These are phyloP conservation scores for Sebastes vulpes DNA, from an alignment of 2,797 vertebrate species.

Conservation along the genomic window DNA sequence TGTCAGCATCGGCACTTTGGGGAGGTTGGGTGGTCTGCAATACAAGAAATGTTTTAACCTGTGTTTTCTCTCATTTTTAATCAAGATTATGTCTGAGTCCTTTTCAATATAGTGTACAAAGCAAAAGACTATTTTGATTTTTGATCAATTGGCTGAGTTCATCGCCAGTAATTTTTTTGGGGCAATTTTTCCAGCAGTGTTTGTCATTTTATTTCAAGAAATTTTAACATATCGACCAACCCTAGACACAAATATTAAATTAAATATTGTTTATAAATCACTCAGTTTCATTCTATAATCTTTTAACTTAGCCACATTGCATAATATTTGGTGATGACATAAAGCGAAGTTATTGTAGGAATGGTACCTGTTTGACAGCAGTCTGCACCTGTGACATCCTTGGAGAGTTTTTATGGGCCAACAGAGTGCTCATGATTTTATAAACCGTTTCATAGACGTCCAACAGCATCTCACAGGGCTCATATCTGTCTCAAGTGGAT, in stretches of 20 bases:
- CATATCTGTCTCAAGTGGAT: slow-evolving; percentile 74
- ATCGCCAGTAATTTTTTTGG: too few relatives aligned
- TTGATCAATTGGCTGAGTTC: too few relatives aligned
- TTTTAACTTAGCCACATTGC: background rate
- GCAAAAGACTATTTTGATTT: background rate
- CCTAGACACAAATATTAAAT: background rate
- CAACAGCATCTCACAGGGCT: slow-evolving; percentile 85
- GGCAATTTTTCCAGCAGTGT: too few relatives aligned
- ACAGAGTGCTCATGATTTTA: slow-evolving; percentile 84
- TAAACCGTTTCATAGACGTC: slow-evolving; percentile 87
- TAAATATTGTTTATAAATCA: background rate
- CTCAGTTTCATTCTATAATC: background rate
- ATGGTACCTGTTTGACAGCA: slow-evolving; percentile 81
- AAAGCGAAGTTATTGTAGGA: background rate
- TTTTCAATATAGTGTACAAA: background rate
- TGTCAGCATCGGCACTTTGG: slow-evolving; percentile 77
- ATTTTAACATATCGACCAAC: too few relatives aligned
- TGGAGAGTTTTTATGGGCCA: slow-evolving; percentile 83
- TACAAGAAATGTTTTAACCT: background rate
- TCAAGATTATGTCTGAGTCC: background rate
- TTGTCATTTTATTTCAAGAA: too few relatives aligned
- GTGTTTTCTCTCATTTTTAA: background rate
- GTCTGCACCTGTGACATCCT: slow-evolving; percentile 70
- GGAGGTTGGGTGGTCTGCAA: slow-evolving; percentile 69
- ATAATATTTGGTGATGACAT: background rate